Percentiles rank a stretch among this genome's conserved stretches.
Evolutionary conservation across 92 coral and sea anemone genomes (phyloP).

Genomic region (Plumapathes pennacea): DNA sequence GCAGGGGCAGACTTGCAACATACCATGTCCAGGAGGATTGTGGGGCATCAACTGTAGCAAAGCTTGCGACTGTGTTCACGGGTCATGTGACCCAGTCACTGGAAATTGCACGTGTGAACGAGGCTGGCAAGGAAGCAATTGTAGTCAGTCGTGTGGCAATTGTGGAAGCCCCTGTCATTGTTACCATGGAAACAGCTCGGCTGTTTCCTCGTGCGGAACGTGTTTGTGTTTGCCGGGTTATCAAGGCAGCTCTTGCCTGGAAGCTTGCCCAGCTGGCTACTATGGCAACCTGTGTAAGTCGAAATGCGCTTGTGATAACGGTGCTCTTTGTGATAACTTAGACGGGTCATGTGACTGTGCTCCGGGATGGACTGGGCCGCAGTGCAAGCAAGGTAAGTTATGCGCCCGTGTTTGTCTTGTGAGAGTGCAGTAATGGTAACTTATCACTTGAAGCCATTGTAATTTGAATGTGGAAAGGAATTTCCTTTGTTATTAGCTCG

Average conservation of each 20-base stretch:
- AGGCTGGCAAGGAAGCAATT: slow-evolving; percentile 67
- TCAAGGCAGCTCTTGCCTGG: slow-evolving; percentile 64
- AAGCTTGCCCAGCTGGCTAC: slow-evolving; percentile 65
- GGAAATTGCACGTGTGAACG: slow-evolving; percentile 71
- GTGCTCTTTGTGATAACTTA: slow-evolving; percentile 53
- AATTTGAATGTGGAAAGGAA: no score
- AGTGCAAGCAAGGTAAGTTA: slow-evolving; percentile 65
- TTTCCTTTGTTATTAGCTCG: no score
- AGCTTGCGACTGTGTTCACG: slow-evolving; percentile 65
- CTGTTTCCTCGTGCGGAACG: slow-evolving; percentile 46
- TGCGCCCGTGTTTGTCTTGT: no score
- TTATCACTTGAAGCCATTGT: no score
- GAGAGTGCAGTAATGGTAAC: no score
- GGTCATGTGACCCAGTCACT: slow-evolving; percentile 68
- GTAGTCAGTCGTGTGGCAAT: slow-evolving; percentile 62
- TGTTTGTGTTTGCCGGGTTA: slow-evolving; percentile 67
- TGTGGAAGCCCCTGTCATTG: slow-evolving; percentile 57
- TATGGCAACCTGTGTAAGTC: slow-evolving; percentile 52
- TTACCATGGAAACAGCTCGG: slow-evolving; percentile 50
- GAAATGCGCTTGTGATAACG: slow-evolving; percentile 54
- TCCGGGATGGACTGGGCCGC: slow-evolving; percentile 66
- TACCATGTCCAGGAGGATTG: slow-evolving; percentile 66
- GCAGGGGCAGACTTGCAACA: slow-evolving; percentile 61
- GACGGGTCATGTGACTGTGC: slow-evolving; percentile 64
- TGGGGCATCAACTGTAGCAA: slow-evolving; percentile 77